These are phyloP conservation scores for Acrossocheilus fasciatus DNA, from an alignment of 2,797 vertebrate species.

Conservation along the genomic window DNA sequence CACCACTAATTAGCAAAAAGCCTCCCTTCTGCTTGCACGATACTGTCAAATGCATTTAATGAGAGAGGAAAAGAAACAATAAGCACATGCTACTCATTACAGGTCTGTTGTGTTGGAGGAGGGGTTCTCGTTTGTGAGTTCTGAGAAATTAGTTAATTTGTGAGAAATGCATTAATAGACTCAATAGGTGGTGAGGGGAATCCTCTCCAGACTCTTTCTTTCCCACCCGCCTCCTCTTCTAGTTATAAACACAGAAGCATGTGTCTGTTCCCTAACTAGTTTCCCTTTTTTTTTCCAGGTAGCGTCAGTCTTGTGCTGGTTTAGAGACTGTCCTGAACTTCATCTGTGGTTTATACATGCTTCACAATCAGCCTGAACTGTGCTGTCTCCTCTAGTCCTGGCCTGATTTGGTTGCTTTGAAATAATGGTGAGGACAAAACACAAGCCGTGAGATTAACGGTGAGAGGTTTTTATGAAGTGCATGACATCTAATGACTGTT, in stretches of 20 bases:
- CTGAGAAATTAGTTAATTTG: conserved; percentile 32
- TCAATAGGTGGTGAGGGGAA: conserved; percentile 13
- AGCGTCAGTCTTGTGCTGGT: neutral
- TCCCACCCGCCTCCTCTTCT: neutral
- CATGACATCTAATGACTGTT: conserved; percentile 20
- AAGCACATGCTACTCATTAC: conserved; percentile 25
- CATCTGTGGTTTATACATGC: neutral
- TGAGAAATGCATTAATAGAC: conserved; percentile 4
- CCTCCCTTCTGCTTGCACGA: neutral
- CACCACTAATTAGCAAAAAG: conserved; percentile 7
- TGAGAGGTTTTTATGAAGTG: conserved; percentile 2
- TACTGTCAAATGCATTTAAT: neutral
- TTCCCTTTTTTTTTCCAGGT: neutral
- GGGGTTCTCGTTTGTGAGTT: conserved; percentile 5
- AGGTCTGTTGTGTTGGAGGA: conserved; percentile 8
- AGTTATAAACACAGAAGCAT: neutral
- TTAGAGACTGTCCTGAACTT: neutral
- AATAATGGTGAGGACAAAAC: neutral
- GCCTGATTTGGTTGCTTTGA: neutral
- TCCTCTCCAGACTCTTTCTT: neutral
- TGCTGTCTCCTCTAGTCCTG: neutral
- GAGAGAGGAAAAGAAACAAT: conserved; percentile 1
- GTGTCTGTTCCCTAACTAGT: neutral
- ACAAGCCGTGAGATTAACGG: neutral
- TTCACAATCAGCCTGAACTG: conserved; percentile 8